Base-by-base conservation (phyloP, 2,888 invertebrate species). In the Drosophila prolongata region DNA sequence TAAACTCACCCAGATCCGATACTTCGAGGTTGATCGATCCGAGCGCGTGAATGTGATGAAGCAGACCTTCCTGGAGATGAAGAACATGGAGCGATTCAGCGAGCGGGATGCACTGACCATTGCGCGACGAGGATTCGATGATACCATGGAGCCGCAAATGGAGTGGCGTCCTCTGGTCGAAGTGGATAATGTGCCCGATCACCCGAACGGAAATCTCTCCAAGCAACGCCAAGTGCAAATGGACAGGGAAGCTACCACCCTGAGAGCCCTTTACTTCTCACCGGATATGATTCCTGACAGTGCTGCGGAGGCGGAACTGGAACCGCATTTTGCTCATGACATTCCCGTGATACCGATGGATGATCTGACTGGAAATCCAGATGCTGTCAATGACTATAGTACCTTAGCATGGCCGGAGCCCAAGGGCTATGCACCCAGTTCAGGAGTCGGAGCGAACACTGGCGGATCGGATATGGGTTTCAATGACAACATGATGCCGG, bases 31-130 rank as follows among this genome's bases (percentile, higher is more conserved):
- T 79, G 98, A 99, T 92, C 98, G 98, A 93, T 98, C 96, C 14
- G 99, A 99, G 93, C 94, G 99, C 89, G 97, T 98, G 1, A 99
- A 99, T 93, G 98, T 99, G 1, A 98, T 96, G 3, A 97, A 96
- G 92, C 96, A 95, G 37, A 89, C 73, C 44, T 98, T 98, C 92
- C 96, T 95, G 38, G 98, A 98, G 88, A 96, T 98, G 96, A 97
- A 97, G 90, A 95, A 96, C 91, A 95, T 97, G 93, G 99, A 99
- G 91, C 95, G 96, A 87, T 94, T 95, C 69, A 94, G 96, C 83
- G 99, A 99, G 93, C 94, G 97, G 58, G 96, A 97, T 89, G 95
- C 96, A n/a, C 94, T 97, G 90, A 94, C 95, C 83, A 95, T 96
- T 91, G 95, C 95, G 13, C 94, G 97, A 64, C 96, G 97, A 92